Evolutionary conservation across 53 echinoderm and acorn worm genomes (phyloP), one percentile per base, ranked within the genome.

Genomic region (Arbacia lixula): DNA sequence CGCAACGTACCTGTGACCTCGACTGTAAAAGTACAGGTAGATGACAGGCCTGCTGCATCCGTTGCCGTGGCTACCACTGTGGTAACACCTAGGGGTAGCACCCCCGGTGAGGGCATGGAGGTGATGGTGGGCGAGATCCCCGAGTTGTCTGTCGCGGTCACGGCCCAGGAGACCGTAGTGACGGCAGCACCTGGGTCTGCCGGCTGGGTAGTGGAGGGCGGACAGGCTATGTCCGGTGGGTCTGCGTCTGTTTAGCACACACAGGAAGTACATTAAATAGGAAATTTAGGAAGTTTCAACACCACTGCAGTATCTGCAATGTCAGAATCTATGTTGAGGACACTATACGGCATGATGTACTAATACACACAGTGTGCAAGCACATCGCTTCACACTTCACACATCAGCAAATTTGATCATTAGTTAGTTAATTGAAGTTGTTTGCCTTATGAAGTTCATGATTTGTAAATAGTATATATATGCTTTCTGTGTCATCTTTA

Each of bases 11-110:
- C 82, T 37, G 43, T 30, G 5, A 81, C 36, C 11, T 42, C 25
- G n/a, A 81, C 63, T 16, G 42, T 51, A 21, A 81, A 81, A 61
- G 61, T 81, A 19, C 82, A 81, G 0, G 82, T 61, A 17, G 64
- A 62, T 19, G 32, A 19, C 31, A 42, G 39, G 6, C 64, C 82
- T 3, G 62, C 61, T 2, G 42, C 27, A 51, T 81, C 82, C 3
- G 40, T 63, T 46, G 82, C 82, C 41, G 25, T 63, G 46, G 82
- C 64, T 19, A 63, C 28, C 28, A 81, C 64, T n/a, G 32, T 64
- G 33, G 43, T 21, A 22, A 29, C 29, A 21, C 82, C 64, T 2
- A 81, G 5, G 1, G 42, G 20, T 8, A 50, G 31, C 12, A 27
- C 14, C 17, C 82, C 82, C 19, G 46, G 63, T 46, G 4, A n/a